Evolutionary conservation across 2,797 vertebrate genomes (phyloP).

Genomic region (Mycteria americana): DNA sequence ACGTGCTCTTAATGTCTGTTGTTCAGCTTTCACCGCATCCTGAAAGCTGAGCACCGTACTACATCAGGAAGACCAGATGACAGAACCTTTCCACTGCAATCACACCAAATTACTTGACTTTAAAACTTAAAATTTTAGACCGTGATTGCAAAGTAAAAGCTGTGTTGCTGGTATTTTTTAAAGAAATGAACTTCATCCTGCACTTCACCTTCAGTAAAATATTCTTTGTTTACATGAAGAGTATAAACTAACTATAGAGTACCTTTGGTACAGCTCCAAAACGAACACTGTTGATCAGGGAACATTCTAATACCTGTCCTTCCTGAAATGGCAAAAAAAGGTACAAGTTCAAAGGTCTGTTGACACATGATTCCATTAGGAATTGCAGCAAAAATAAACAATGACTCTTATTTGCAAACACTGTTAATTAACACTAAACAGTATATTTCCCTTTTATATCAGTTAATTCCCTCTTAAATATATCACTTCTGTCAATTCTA

Average conservation of each 20-base stretch:
- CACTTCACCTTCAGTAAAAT: neutral
- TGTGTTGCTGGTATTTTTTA: neutral
- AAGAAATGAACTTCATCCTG: neutral
- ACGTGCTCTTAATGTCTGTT: neutral
- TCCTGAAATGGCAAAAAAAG: slow-evolving; percentile 80
- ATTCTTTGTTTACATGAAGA: neutral
- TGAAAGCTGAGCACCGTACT: neutral
- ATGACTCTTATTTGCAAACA: neutral
- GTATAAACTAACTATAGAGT: neutral
- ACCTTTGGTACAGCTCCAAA: slow-evolving; percentile 90
- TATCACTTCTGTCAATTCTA: neutral
- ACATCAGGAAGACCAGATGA: neutral
- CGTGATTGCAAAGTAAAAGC: neutral
- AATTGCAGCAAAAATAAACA: neutral
- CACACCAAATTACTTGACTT: neutral
- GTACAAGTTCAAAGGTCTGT: neutral
- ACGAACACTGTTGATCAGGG: slow-evolving; percentile 97
- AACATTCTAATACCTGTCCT: slow-evolving; percentile 96
- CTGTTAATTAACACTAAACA: neutral
- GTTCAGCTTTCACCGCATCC: neutral
- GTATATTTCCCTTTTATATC: neutral
- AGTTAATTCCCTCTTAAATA: neutral
- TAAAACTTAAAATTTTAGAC: neutral
- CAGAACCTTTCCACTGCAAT: neutral
- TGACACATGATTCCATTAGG: neutral